phyloP scores from a whole-genome alignment of 2,888 invertebrate species.

The Axea sp. region DNA sequence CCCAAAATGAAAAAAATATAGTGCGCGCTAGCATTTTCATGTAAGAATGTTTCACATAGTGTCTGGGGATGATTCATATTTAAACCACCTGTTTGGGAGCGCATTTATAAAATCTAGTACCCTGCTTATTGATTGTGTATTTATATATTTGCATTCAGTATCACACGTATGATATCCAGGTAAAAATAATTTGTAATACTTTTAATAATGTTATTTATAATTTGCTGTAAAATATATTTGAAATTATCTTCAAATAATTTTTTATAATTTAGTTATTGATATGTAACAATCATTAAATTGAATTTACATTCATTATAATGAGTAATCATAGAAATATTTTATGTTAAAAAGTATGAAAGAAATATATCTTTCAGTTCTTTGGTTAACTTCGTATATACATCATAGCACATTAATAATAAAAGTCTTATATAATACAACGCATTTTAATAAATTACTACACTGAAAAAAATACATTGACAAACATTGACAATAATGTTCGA shows the following conservation, averaged over 20 bases:
- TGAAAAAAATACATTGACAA: too few species aligned
- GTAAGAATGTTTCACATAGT: slow-evolving; percentile 25
- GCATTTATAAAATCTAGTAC: slow-evolving; percentile 59
- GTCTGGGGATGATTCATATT: slow-evolving; percentile 20
- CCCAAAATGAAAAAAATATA: slow-evolving; percentile 21
- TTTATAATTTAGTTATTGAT: slow-evolving; percentile 32
- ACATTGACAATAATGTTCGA: too few species aligned
- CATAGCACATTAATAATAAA: too few species aligned
- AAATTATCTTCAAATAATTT: too few species aligned
- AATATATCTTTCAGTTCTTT: too few species aligned
- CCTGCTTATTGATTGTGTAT: slow-evolving; percentile 56
- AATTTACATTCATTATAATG: too few species aligned
- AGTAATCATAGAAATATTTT: background rate
- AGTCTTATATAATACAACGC: too few species aligned
- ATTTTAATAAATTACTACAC: too few species aligned
- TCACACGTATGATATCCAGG: slow-evolving; percentile 46
- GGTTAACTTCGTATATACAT: too few species aligned
- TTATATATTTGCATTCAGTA: slow-evolving; percentile 35
- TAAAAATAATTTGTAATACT: slow-evolving; percentile 54
- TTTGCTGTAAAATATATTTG: slow-evolving; percentile 43
- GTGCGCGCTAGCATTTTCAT: slow-evolving; percentile 55
- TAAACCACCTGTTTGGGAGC: slow-evolving; percentile 23
- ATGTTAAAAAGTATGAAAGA: background rate
- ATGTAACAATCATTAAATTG: slow-evolving; percentile 28
- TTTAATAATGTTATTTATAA: too few species aligned